phyloP scores from a whole-genome alignment of 2,797 vertebrate genomes.

The Pipistrellus kuhlii region DNA sequence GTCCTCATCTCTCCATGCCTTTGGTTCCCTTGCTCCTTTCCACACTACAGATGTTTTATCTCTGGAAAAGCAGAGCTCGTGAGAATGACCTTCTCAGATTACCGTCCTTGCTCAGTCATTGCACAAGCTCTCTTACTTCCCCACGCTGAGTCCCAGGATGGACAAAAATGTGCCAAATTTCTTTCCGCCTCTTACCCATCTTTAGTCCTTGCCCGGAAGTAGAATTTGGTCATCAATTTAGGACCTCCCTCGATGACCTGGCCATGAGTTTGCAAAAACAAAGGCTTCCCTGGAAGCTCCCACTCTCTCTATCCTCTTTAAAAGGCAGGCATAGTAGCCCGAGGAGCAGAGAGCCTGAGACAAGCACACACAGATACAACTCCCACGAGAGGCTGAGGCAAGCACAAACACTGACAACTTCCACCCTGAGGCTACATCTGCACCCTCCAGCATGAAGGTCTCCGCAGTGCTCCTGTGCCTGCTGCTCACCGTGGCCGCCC shows the following conservation, averaged over 20 bases:
- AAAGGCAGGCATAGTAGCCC: not conserved
- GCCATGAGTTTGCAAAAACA: not conserved
- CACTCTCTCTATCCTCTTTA: conserved; percentile 22
- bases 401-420: not conserved
- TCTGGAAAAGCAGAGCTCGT: not conserved
- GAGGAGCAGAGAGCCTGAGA: not conserved
- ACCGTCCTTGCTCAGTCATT: not conserved
- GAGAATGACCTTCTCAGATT: not conserved
- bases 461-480: not conserved
- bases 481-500: not conserved
- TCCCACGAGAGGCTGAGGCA: not conserved
- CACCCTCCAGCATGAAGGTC: conserved; percentile 20
- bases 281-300: conserved; percentile 36
- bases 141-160: accelerated
- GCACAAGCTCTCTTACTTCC: not conserved
- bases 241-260: not conserved
- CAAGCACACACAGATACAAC: not conserved
- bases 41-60: not conserved
- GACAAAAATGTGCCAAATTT: not conserved
- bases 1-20: not conserved
- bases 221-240: not conserved
- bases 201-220: not conserved
- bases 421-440: accelerated
- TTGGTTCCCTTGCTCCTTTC: not conserved
- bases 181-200: not conserved